Evolutionary conservation across 2,888 invertebrate genomes (phyloP), one percentile per base, ranked within the genome.

Genomic region (Pristionchus maxplancki): DNA sequence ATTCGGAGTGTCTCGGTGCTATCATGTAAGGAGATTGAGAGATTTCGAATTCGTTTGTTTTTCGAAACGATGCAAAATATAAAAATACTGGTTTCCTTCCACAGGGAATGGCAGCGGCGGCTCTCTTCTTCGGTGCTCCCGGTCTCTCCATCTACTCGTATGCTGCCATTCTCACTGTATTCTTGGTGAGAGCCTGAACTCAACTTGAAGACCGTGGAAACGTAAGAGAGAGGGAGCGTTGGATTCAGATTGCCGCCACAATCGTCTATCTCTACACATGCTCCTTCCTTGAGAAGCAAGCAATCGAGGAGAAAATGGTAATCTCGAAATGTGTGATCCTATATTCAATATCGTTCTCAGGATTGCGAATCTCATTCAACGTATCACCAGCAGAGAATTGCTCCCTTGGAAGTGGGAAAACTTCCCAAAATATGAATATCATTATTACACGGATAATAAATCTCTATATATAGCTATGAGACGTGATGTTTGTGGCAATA

Each of bases 41-140:
- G 37, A 24, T 58, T 58, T 11, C 13, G 11, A n/a, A n/a, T n/a
- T 48, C 6, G 11, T 48, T 48, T 48, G 1, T 48, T 48, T 48
- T 5, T 48, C 48, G 8, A 15, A 67, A 8, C 40, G 17, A 78
- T 13, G 31, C 31, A 15, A 48, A n/a, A 78, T 44, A 44, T 44
- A 37, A n/a, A 78, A 78, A 24, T 11, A n/a, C n/a, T n/a, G n/a
- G n/a, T n/a, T n/a, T n/a, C n/a, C 34, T 71, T 17, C 8, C 15
- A 53, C 53, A 82, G 82, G 82, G 82, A 50, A 82, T 82, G 82
- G 82, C 82, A 1, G 82, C 82, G 6, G 82, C 82, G 9, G 82
- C 82, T 34, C 82, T 82, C 34, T 82, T 82, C 82, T 82, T 53
- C 82, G 53, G 50, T 53, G 50, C 82, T 82, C 82, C 82, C 20